Conservation (phyloP, 2,113 vertebrate species). For the Charina bottae region DNA sequence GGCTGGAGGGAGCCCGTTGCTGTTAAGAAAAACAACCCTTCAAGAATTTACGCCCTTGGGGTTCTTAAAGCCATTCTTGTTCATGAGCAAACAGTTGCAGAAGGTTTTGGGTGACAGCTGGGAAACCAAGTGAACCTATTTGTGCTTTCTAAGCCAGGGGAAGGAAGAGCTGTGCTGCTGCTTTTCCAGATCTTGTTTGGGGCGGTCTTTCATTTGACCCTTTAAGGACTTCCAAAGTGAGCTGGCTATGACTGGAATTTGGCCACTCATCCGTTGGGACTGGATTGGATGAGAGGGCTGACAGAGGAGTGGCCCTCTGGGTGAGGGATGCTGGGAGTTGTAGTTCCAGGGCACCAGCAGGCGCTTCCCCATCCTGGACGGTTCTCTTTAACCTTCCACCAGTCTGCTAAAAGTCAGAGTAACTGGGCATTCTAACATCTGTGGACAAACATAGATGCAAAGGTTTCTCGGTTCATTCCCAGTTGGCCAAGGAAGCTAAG, state of each 20-base stretch:
- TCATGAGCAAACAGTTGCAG: background rate
- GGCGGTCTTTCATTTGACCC: too few species aligned
- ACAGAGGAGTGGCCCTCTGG: too few species aligned
- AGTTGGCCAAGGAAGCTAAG: background rate
- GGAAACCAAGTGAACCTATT: background rate
- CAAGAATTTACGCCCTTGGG: background rate
- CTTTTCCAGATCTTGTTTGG: too few species aligned
- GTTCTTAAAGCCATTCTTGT: background rate
- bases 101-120: background rate
- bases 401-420: background rate
- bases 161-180: background rate
- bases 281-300: too few species aligned
- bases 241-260: too few species aligned
- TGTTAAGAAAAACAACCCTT: too few species aligned
- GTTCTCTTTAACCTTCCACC: background rate
- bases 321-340: too few species aligned
- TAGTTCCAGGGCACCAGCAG: too few species aligned
- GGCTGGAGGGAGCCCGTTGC: background rate
- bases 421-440: background rate
- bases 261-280: too few species aligned
- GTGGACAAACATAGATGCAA: background rate
- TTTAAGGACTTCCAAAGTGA: too few species aligned
- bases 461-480: background rate
- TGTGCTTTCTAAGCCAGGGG: background rate
- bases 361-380: background rate